Base-by-base conservation (phyloP, 2,888 invertebrate genomes). In the Agrilus mali region DNA sequence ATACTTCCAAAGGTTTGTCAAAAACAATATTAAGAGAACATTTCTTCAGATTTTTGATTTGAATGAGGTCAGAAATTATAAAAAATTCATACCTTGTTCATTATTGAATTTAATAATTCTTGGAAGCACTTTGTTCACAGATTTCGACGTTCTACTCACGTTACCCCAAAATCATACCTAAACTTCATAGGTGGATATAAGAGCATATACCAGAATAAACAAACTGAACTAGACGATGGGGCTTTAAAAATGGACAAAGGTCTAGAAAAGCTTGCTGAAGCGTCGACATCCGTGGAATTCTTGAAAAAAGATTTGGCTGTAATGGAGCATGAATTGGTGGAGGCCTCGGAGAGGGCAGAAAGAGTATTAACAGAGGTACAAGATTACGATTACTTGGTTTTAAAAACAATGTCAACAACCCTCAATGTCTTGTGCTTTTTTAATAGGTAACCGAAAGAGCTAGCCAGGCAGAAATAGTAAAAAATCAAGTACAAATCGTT, bases 171-270 rank as follows among this genome's bases (percentile, higher is more conserved):
- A 67, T 95, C 95, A 0, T 96, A 95, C 65, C 70, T 96, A 15
- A 94, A 90, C 60, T 96, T 96, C 64, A 87, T 96, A 51, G 84
- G 84, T 13, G 94, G 94, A 27, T 96, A 96, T 66, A 96, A 96
- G 68, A 84, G 82, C 45, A 93, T 96, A 55, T 96, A 96, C 63
- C 79, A 82, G 51, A 78, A 80, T 64, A 95, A 93, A 65, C 84
- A 86, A 60, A 82, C 81, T 55, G 93, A 95, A 61, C 73, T 96
- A 22, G 89, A 87, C 3, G 84, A 90, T 55, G 86, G 94, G 32
- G 93, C 93, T 10, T 71, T 82, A 50, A 75, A 95, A 63, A 95
- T 96, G 94, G 94, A 95, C 60, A 92, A 89, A 3, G 96, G 95
- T 41, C 70, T 96, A 51, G 87, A 93, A 59, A 96, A 96, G 68